Base-by-base conservation (phyloP, 2,888 invertebrate genomes). In the Chloroclystis v-ata region DNA sequence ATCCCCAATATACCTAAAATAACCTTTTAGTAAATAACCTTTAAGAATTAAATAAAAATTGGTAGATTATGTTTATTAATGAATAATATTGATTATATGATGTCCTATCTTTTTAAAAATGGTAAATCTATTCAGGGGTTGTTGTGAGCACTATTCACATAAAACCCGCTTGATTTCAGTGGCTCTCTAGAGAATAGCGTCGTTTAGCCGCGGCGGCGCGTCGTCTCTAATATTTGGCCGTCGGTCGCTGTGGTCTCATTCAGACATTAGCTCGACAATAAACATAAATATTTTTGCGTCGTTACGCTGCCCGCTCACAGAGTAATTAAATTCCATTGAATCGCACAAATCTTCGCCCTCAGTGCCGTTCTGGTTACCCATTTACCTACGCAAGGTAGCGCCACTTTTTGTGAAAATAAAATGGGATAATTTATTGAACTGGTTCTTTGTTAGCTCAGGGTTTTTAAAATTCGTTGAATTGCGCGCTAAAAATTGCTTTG, bases 221-320 rank as follows among this genome's bases (percentile, higher is more conserved):
- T 47, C 44, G 53, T 43, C 53, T 57, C 44, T 47, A 42, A 63
- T 49, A 62, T 65, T 62, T 54, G 47, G 56, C 59, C 57, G 61
- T 49, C 50, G 63, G 64, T 60, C 45, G 65, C 63, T 78, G 84
- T 65, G 86, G 82, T 82, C 75, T 71, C 78, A 76, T 78, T 70
- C 69, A 69, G 68, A 72, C 76, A 78, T 83, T 80, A 78, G 75
- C 64, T 65, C 68, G 75, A 80, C 85, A 80, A 82, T 86, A 85
- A 84, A 82, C 85, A 83, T 85, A 85, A 86, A 86, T 86, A 87
- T 87, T 85, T 87, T 86, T 83, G 82, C 82, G 72, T 74, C 80
- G 81, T 82, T 82, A 77, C 73, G 72, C 75, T 73, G 70, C 60
- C 75, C 72, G 74, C 70, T 73, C 64, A 63, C 72, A 72, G 70